phyloP scores from a whole-genome alignment of 2,888 invertebrate genomes.

The Campoplex nolae region DNA sequence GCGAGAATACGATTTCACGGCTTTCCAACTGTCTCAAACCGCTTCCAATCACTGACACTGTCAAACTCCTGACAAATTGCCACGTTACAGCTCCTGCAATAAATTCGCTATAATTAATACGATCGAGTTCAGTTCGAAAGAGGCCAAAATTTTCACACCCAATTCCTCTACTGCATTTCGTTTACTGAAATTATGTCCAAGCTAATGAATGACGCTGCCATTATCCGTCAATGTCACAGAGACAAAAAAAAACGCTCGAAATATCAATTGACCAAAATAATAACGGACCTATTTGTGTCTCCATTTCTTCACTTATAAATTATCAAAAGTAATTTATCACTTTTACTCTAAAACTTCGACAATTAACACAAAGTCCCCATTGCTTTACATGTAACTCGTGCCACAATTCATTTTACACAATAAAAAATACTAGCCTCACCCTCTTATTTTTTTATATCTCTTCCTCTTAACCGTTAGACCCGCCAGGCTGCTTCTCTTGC shows the following conservation, averaged over 20 bases:
- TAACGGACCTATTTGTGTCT: not conserved
- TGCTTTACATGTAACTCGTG: not conserved
- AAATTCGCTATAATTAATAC: conserved; percentile 5
- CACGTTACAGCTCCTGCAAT: conserved; percentile 22
- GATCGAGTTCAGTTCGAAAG: conserved; percentile 1
- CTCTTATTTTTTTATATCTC: not conserved
- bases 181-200: not conserved
- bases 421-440: not conserved
- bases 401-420: conserved; percentile 14
- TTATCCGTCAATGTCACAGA: not conserved
- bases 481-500: not conserved
- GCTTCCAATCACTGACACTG: conserved; percentile 20
- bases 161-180: not conserved
- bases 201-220: not conserved
- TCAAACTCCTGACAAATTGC: conserved; percentile 34
- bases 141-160: not conserved
- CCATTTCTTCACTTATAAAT: not conserved
- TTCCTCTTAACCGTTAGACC: conserved; percentile 15
- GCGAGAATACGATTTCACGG: conserved; percentile 34
- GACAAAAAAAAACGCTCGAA: not conserved
- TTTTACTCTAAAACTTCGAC: not conserved
- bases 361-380: too few relatives aligned
- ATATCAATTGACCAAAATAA: not conserved
- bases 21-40: conserved; percentile 9
- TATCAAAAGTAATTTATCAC: too few relatives aligned